Base-by-base conservation (phyloP, 2,888 invertebrate species). In the Acholoe squamosa region DNA sequence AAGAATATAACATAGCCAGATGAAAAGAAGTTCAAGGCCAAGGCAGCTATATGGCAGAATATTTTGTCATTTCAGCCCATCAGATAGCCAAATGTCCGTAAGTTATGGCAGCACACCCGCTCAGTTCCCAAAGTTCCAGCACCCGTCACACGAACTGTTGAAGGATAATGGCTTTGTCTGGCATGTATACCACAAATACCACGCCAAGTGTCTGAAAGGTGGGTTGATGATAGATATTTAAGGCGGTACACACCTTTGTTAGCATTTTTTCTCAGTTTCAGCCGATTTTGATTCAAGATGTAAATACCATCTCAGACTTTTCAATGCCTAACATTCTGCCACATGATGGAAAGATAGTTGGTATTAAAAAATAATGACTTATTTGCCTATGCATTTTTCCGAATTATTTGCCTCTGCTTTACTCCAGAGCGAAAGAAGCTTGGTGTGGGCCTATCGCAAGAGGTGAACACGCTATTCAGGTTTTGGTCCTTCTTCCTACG, bases 401-500 rank as follows among this genome's bases (percentile, higher is more conserved):
- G n/a, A n/a, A n/a, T n/a, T n/a, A n/a, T 14, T 25, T 91, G 12
- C 43, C 97, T n/a, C n/a, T 61, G 14, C 19, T 19, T 61, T 19
- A 61, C 14, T 96, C 93, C 97, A 98, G 99, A 99, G 95, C 97
- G 99, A 93, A 98, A 98, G 96, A 97, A 98, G 95, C 97, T 98
- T 91, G 99, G 99, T 92, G 97, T 97, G 94, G 99, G 99, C 0
- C 98, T 98, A 95, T 99, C 99, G 10, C 98, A 98, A 95, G 99
- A 99, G 96, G 99, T 99, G 99, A 99, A 99, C 96, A 99, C 99
- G 0, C 97, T 99, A 89, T 99, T 99, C 97, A 97, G 99, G 92
- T 99, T 99, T 97, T 99, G 99, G 99, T 99, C 99, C 52, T 99
- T 99, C 97, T 99, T 99, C 97, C 97, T 99, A 92, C 96, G 99